Evolutionary conservation across 2,888 invertebrate species (phyloP), one percentile per base, ranked within the genome.

Genomic region (Drosophila birchii): DNA sequence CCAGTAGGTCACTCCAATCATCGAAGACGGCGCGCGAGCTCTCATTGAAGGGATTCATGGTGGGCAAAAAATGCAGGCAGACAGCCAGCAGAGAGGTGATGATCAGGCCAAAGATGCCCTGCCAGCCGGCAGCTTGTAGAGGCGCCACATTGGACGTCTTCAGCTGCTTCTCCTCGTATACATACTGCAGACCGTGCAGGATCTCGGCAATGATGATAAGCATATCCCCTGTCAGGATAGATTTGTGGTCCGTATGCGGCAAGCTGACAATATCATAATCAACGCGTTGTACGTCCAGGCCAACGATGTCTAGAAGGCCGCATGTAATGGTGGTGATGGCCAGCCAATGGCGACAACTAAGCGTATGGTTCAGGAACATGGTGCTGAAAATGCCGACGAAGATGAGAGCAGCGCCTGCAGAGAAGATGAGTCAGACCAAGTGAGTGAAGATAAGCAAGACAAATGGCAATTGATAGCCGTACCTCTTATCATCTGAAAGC

Each of bases 401-500:
- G 32, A 98, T 94, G 66, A 98, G 97, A 9, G 97, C 96, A 59
- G 97, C 95, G 56, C 96, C 95, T 95, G 84, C 16, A 14, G 34
- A 14, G 7, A 20, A 29, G 26, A 20, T 51, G 14, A 36, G 16
- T 53, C n/a, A 59, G 56, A 38, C 3, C 36, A 6, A 53, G 51
- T 34, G 4, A 34, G 23, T 18, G 14, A 29, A 23, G 59, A 49
- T 49, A 64, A 38, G 7, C 8, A 20, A 20, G 5, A 32, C 26
- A 18, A 32, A 2, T 3, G 12, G 5, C 36, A 16, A 26, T 14
- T 57, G 58, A 77, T 70, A 56, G 57, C 66, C 69, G 2, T 14
- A 94, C 96, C 98, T 93, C 98, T 94, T 84, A 99, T 95, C 98
- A 99, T 98, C 94, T 98, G 98, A 92, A 98, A 99, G 90, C 98